Conservation (phyloP, 2,113 vertebrate genomes). For the Marmota monax region DNA sequence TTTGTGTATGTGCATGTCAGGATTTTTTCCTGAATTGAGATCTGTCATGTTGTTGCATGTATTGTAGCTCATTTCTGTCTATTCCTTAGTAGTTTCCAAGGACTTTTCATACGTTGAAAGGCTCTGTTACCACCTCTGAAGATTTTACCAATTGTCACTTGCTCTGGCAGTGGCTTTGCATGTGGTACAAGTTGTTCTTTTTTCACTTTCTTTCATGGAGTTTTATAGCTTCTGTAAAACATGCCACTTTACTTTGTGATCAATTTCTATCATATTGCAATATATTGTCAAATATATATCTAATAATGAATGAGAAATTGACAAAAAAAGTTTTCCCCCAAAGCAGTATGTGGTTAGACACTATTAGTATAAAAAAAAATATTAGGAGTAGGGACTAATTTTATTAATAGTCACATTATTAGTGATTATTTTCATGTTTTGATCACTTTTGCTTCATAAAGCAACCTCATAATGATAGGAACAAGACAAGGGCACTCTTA, state of each 20-base stretch:
- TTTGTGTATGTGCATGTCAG: not conserved
- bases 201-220: not conserved
- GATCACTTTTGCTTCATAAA: constrained; percentile 22
- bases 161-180: not conserved
- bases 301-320: constrained; percentile 16
- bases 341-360: not conserved
- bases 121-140: not conserved
- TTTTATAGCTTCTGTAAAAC: not conserved
- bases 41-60: not conserved
- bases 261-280: not conserved
- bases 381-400: not conserved
- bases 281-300: not conserved
- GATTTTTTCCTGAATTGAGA: not conserved
- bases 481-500: not conserved
- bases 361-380: not conserved
- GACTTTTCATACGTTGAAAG: constrained; percentile 3
- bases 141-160: not conserved
- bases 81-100: not conserved
- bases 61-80: constrained; percentile 3
- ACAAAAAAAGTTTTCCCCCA: not conserved
- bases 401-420: not conserved
- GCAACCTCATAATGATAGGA: not conserved
- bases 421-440: constrained; percentile 19
- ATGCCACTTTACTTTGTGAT: constrained; percentile 27
- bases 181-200: not conserved